Percentiles rank a stretch among this genome's conserved stretches.
Evolutionary conservation across 1,140 invertebrate species (phyloP).

Genomic region (Metaphire vulgaris): DNA sequence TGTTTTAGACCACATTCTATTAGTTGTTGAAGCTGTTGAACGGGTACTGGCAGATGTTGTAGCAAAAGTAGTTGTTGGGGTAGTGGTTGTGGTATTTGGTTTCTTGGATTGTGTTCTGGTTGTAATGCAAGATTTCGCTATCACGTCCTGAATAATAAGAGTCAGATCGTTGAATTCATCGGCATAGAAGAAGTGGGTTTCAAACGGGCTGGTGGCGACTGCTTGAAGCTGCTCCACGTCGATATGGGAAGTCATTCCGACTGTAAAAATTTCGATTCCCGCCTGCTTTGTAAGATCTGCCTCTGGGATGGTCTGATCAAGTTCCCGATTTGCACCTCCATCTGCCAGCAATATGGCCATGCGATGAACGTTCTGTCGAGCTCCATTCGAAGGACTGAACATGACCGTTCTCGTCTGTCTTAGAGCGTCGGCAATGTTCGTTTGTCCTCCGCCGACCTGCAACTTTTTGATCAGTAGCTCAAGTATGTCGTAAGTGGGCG

Average conservation of each 20-base stretch:
- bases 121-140: no score
- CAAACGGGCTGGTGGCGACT: slow-evolving; percentile 7
- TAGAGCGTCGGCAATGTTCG: slow-evolving; percentile 10
- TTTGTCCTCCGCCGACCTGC: slow-evolving; percentile 9
- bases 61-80: no score
- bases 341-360: slow-evolving; percentile 23
- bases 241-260: slow-evolving; percentile 10
- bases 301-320: neutral
- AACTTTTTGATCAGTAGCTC: neutral
- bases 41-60: no score
- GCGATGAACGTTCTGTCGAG: slow-evolving; percentile 11
- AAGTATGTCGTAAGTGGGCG: neutral
- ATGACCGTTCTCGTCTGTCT: slow-evolving; percentile 1
- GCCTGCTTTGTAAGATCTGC: slow-evolving; percentile 8
- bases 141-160: no score
- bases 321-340: slow-evolving; percentile 19
- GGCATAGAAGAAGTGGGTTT: no score
- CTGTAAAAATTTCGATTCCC: slow-evolving; percentile 3
- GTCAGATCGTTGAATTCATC: no score
- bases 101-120: no score
- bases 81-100: no score
- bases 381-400: neutral
- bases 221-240: neutral
- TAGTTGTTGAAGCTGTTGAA: no score
- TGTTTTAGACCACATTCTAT: no score